Percentiles rank a stretch among this genome's conserved stretches.
These are phyloP conservation scores for Pteropus rufus DNA, from an alignment of 2,797 vertebrate genomes.

Conservation along the genomic window DNA sequence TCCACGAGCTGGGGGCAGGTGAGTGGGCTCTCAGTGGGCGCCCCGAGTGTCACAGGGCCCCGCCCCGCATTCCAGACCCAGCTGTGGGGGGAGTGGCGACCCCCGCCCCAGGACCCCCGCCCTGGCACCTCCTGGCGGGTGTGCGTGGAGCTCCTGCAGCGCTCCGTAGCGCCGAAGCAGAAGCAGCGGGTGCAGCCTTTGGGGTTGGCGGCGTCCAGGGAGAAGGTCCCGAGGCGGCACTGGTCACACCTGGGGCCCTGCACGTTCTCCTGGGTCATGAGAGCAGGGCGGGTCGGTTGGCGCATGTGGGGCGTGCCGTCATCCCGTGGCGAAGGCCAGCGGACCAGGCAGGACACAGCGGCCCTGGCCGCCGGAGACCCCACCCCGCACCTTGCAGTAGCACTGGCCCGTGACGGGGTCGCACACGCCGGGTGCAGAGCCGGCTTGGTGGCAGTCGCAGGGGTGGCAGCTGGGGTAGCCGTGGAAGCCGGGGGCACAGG, in stretches of 20 bases:
- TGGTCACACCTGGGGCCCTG: conserved; percentile 92
- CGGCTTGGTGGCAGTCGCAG: conserved; percentile 92
- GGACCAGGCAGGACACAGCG: fast-evolving
- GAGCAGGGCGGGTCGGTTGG: fast-evolving
- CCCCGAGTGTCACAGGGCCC: neutral
- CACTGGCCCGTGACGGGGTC: conserved; percentile 90
- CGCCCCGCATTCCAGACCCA: fast-evolving
- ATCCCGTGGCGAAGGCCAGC: too few relatives aligned
- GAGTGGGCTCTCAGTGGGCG: too few relatives aligned
- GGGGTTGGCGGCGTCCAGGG: conserved; percentile 92
- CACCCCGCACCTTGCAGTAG: conserved; percentile 91
- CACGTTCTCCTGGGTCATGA: conserved; percentile 91
- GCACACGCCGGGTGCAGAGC: conserved; percentile 87
- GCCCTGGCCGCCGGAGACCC: fast-evolving
- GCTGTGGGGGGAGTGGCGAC: fast-evolving
- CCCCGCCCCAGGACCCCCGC: fast-evolving
- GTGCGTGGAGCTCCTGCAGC: conserved; percentile 89
- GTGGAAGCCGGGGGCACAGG: conserved; percentile 90
- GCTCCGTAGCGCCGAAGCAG: conserved; percentile 96
- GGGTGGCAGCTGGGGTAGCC: conserved; percentile 91
- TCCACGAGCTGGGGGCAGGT: conserved; percentile 84
- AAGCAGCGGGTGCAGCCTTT: conserved; percentile 99
- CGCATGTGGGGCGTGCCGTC: fast-evolving
- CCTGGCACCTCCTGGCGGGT: conserved; percentile 86
- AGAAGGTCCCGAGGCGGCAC: conserved; percentile 94